phyloP scores from a whole-genome alignment of 2,113 vertebrate genomes.

The Peromyscus polionotus region DNA sequence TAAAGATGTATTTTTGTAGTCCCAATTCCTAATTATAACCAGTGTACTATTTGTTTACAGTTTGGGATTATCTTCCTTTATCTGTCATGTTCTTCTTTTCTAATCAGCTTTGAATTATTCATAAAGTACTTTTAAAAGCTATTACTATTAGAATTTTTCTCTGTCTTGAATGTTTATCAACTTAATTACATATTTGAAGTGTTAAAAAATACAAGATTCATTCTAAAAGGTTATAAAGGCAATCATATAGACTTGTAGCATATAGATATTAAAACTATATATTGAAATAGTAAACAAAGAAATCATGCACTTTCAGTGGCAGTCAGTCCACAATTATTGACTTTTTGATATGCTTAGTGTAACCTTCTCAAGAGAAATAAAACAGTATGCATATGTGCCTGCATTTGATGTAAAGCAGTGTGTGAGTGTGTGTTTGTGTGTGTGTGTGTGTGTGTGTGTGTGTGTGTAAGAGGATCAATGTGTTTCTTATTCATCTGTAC shows the following conservation, averaged over 20 bases:
- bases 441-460: neutral
- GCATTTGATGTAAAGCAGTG: neutral
- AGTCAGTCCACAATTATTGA: neutral
- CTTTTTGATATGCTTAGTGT: neutral
- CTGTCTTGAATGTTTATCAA: neutral
- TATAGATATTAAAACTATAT: neutral
- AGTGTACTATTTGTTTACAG: neutral
- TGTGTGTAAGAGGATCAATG: neutral
- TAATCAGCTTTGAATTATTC: slow-evolving; percentile 2
- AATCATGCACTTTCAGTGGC: neutral
- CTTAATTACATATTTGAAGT: slow-evolving; percentile 20
- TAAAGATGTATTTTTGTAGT: neutral
- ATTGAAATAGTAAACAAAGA: slow-evolving; percentile 43
- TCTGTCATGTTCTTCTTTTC: neutral
- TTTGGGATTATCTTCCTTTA: neutral
- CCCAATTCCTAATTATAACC: slow-evolving; percentile 2
- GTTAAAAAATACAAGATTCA: neutral
- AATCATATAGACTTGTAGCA: neutral
- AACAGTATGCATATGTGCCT: neutral
- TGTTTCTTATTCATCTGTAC: slow-evolving; percentile 1
- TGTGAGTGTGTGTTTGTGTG: neutral
- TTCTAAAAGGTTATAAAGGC: slow-evolving; percentile 34
- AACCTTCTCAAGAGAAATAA: neutral
- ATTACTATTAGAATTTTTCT: neutral
- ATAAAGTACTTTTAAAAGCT: neutral